A percentile compares a stretch with the other conserved stretches of the same genome.
Evolutionary conservation across 2,888 invertebrate genomes (phyloP).

Genomic region (Hypolimnas misippus): DNA sequence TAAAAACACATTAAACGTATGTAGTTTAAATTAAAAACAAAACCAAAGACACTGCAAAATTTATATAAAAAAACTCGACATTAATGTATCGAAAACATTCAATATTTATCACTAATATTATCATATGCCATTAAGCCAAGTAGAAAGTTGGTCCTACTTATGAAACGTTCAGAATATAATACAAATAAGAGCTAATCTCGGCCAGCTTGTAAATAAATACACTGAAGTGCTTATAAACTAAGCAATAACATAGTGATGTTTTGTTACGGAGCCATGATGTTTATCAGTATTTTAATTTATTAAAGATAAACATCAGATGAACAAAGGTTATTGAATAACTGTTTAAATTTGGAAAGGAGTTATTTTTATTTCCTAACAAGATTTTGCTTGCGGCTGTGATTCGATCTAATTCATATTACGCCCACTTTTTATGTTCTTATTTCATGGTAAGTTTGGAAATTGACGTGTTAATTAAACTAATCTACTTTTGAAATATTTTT

Average conservation of each 20-base stretch:
- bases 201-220: constrained; percentile 29
- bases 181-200: constrained; percentile 33
- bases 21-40: no score
- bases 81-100: constrained; percentile 23
- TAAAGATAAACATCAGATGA: constrained; percentile 20
- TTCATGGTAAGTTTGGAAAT: no score
- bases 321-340: constrained; percentile 23
- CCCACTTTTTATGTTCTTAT: background rate
- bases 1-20: no score
- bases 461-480: no score
- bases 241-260: constrained; percentile 29
- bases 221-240: constrained; percentile 29
- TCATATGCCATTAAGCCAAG: constrained; percentile 40
- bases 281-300: constrained; percentile 18
- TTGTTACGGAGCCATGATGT: constrained; percentile 18
- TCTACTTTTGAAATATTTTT: no score
- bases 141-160: constrained; percentile 48
- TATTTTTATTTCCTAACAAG: background rate
- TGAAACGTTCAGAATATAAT: constrained; percentile 34
- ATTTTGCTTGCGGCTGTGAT: background rate
- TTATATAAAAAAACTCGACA: constrained; percentile 17
- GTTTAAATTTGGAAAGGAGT: constrained; percentile 3
- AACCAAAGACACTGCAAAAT: no score
- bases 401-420: background rate
- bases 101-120: constrained; percentile 39